Percentiles rank a stretch among this genome's conserved stretches.
phyloP scores from a whole-genome alignment of 2,113 vertebrate genomes.

The Sula dactylatra region DNA sequence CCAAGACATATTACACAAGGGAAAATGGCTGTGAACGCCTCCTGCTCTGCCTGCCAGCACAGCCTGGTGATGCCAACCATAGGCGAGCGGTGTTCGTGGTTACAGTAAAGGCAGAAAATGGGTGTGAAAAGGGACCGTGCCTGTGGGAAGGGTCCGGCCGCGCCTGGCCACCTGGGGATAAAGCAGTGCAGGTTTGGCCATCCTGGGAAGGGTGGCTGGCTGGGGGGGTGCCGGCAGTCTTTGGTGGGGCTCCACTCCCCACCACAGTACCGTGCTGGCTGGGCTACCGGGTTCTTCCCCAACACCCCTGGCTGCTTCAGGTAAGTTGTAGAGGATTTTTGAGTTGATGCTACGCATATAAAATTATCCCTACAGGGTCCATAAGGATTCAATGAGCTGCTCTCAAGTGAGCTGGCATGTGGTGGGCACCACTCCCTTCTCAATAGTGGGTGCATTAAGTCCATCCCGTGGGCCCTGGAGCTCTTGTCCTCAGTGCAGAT shows the following conservation, averaged over 20 bases:
- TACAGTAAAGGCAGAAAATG: rapidly evolving
- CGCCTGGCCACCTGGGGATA: rapidly evolving
- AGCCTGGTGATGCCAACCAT: rapidly evolving
- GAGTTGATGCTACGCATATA: rapidly evolving
- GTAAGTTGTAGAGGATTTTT: background rate
- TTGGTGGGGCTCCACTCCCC: background rate
- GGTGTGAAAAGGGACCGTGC: background rate
- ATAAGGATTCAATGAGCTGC: rapidly evolving
- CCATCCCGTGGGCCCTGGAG: rapidly evolving
- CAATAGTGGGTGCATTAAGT: rapidly evolving
- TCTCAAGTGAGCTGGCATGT: rapidly evolving
- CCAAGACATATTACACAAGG: rapidly evolving
- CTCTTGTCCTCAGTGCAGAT: rapidly evolving
- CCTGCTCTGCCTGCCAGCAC: background rate
- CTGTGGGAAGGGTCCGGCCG: rapidly evolving
- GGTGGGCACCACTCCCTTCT: background rate
- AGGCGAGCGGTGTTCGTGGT: rapidly evolving
- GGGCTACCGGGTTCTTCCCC: rapidly evolving
- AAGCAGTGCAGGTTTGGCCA: rapidly evolving
- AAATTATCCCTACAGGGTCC: background rate
- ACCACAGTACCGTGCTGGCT: rapidly evolving
- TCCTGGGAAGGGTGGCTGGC: rapidly evolving
- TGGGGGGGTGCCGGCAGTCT: background rate
- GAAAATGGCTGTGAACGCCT: rapidly evolving
- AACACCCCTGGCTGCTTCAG: rapidly evolving